phyloP scores from a whole-genome alignment of 2,797 vertebrate genomes.

The Rhinoraja longicauda region DNA sequence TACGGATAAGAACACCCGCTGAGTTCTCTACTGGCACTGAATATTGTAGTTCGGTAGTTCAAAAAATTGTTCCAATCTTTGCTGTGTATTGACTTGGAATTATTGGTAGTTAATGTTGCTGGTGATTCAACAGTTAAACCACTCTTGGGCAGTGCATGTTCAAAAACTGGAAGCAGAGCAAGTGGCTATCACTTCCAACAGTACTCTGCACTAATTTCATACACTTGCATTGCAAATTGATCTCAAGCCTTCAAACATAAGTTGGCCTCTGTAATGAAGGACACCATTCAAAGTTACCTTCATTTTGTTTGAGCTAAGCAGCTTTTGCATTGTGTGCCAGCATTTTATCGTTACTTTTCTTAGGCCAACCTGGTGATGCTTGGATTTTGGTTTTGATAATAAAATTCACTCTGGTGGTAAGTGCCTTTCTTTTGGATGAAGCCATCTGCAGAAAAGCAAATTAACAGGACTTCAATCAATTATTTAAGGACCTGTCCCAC shows the following conservation, averaged over 20 bases:
- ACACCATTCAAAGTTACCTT: neutral
- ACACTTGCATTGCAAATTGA: neutral
- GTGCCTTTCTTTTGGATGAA: neutral
- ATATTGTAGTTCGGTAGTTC: neutral
- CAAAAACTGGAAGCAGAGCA: neutral
- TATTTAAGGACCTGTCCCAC: too few species aligned
- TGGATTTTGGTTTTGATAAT: neutral
- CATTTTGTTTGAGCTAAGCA: neutral
- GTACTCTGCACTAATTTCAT: neutral
- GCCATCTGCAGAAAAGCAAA: neutral
- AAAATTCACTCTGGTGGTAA: neutral
- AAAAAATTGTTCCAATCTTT: neutral
- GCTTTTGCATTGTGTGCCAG: neutral
- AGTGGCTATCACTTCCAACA: neutral
- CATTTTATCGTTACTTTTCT: neutral
- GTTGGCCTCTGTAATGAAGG: neutral
- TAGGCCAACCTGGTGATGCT: neutral
- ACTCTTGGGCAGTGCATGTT: neutral
- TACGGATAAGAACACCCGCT: neutral
- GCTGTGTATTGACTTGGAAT: neutral
- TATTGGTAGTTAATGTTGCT: neutral
- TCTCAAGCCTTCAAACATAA: neutral
- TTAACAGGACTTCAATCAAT: neutral
- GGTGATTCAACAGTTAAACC: neutral
- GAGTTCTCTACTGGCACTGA: neutral